Percentiles rank a stretch among this genome's conserved stretches.
Conservation (phyloP, 2,797 vertebrate genomes). For the Silurus lanzhouensis region DNA sequence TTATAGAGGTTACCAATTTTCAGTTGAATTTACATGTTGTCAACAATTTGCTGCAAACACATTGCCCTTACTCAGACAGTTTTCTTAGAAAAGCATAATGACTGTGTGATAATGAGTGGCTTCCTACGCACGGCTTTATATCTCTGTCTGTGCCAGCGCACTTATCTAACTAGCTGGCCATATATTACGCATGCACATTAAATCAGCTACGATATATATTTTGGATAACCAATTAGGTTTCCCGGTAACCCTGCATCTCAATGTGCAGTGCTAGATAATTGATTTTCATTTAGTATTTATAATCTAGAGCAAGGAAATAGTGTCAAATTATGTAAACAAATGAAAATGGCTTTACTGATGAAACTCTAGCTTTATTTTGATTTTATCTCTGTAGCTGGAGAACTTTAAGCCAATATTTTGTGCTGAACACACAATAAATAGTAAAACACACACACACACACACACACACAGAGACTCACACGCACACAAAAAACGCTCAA, state of each 20-base stretch:
- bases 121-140: background rate
- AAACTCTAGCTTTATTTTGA: background rate
- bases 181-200: background rate
- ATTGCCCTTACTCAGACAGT: background rate
- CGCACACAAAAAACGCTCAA: background rate
- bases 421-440: background rate
- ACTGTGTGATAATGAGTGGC: background rate
- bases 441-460: background rate
- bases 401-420: background rate
- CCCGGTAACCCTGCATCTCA: background rate
- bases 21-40: background rate
- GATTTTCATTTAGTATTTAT: slow-evolving; percentile 38
- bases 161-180: background rate
- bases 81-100: background rate
- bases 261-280: background rate
- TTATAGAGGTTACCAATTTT: background rate
- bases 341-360: background rate
- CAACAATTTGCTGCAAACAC: background rate
- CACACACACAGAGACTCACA: background rate
- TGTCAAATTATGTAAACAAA: background rate
- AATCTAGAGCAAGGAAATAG: background rate
- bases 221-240: background rate
- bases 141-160: background rate
- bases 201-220: background rate
- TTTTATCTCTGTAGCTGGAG: background rate